A percentile compares a stretch with the other conserved stretches of the same genome.
Conservation (phyloP, 2,888 invertebrate genomes). For the Gisinianus flammeolus region DNA sequence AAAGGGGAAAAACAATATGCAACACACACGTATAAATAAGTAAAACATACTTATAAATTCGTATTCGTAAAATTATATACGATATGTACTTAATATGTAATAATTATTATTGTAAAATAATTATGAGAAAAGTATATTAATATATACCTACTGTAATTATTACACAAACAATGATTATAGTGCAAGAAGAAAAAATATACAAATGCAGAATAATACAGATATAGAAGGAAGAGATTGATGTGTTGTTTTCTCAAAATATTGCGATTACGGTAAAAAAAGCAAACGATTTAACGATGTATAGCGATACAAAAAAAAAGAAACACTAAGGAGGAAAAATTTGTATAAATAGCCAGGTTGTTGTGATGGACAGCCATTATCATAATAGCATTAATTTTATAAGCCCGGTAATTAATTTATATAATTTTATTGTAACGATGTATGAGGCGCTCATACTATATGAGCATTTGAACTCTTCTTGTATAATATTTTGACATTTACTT, state of each 20-base stretch:
- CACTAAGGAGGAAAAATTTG: not conserved
- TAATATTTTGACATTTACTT: too few relatives aligned
- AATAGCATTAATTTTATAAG: constrained; percentile 29
- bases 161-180: not conserved
- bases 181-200: too few relatives aligned
- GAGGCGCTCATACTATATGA: too few relatives aligned
- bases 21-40: not conserved
- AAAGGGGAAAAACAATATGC: not conserved
- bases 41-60: not conserved
- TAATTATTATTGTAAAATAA: not conserved
- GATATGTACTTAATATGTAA: constrained; percentile 7
- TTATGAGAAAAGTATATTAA: not conserved
- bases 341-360: constrained; percentile 20
- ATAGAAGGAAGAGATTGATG: not conserved
- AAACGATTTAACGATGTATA: constrained; percentile 1
- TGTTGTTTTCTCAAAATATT: not conserved
- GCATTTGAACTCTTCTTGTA: too few relatives aligned
- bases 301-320: not conserved
- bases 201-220: too few relatives aligned
- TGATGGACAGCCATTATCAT: constrained; percentile 29
- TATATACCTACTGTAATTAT: not conserved
- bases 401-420: constrained; percentile 35
- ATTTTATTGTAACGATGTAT: not conserved
- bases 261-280: not conserved
- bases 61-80: not conserved